Base-by-base conservation (phyloP, 2,797 vertebrate species). In the Knipowitschia caucasica region DNA sequence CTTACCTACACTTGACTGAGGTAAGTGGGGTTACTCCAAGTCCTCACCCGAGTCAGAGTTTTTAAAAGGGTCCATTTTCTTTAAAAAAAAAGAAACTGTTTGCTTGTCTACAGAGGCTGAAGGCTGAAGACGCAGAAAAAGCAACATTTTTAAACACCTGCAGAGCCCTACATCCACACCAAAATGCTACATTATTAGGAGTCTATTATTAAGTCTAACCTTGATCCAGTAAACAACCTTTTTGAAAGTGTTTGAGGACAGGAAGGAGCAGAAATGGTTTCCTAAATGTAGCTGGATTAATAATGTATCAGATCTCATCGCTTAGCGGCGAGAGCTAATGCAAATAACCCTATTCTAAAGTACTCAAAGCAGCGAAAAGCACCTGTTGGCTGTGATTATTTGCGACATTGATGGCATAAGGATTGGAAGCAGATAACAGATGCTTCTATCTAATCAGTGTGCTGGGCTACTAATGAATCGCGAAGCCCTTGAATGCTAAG, bases 401-500 rank as follows among this genome's bases (percentile, higher is more conserved):
- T 83, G 64, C 85, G 85, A 87, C 83, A 82, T 75, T 80, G 80
- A 84, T 83, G 79, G 82, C 85, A 85, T 89, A 86, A 87, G 85
- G 86, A 89, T 71, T 82, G 81, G 73, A 91, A 86, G 77, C 81
- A 81, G 67, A 83, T 78, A 87, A 78, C 89, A 91, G 88, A 88
- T 91, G 89, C 87, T 86, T 86, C 75, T 73, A 80, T 82, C 84
- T 81, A 80, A 79, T 78, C 81, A 87, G 82, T 80, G 83, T 86
- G 82, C 67, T 69, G 75, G 78, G 75, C 70, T 71, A 80, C 81
- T 89, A 89, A 91, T 91, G 88, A 90, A 88, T 91, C 85, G 77
- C 71, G 69, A 86, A 86, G 76, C 79, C 75, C 78, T 84, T 86
- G 88, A 89, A 91, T 90, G 86, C 77, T 88, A 89, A 91, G 84